Evolutionary conservation across 2,888 invertebrate species (phyloP).

Genomic region (Lordiphosa andalusiaca): DNA sequence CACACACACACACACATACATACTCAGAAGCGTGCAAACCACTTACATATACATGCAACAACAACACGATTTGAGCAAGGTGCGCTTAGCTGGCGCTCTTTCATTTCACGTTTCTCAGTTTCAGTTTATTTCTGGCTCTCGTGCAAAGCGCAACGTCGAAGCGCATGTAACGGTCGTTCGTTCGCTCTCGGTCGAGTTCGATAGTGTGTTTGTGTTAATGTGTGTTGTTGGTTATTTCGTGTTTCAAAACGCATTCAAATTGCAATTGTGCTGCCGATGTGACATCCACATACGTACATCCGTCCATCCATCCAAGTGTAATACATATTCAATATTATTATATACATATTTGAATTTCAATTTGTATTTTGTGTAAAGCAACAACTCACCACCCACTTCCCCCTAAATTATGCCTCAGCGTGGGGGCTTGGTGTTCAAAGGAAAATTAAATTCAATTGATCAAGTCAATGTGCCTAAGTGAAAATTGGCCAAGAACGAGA

Average conservation of each 20-base stretch:
- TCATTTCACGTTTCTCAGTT: slow-evolving; percentile 45
- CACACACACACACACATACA: slow-evolving; percentile 10
- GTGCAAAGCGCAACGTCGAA: slow-evolving; percentile 72
- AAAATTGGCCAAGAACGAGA: too few species aligned
- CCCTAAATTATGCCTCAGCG: too few species aligned
- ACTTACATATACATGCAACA: slow-evolving; percentile 26
- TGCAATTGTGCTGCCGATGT: background rate
- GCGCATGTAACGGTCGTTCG: slow-evolving; percentile 33
- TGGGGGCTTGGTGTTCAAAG: too few species aligned
- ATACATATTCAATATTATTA: too few species aligned
- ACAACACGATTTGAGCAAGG: slow-evolving; percentile 68
- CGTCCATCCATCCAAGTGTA: too few species aligned
- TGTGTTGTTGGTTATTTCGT: slow-evolving; percentile 36
- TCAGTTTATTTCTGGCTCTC: slow-evolving; percentile 78
- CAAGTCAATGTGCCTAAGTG: too few species aligned
- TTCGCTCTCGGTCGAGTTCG: slow-evolving; percentile 44
- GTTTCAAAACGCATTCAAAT: slow-evolving; percentile 1
- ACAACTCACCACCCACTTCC: too few species aligned
- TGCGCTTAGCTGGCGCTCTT: slow-evolving; percentile 66
- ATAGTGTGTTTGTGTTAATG: slow-evolving; percentile 28
- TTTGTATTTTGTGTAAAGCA: too few species aligned
- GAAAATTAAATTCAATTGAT: too few species aligned
- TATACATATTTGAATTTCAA: too few species aligned
- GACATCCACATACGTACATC: too few species aligned
- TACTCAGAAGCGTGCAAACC: slow-evolving; percentile 4